Evolutionary conservation across 2,797 vertebrate species (phyloP).

Genomic region (Aselliscus stoliczkanus): DNA sequence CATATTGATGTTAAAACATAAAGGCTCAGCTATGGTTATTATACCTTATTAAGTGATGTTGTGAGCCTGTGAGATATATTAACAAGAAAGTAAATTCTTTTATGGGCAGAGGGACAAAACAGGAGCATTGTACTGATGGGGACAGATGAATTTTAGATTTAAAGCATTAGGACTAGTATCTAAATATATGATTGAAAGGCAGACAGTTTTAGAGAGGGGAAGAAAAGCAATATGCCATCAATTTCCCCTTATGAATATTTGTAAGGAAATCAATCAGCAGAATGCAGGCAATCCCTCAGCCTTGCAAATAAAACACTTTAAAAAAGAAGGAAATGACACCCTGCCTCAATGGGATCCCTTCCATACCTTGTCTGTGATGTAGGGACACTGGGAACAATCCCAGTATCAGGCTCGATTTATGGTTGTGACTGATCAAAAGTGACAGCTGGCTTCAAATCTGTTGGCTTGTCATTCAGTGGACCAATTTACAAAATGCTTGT

Average conservation of each 20-base stretch:
- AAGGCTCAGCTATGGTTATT: conserved; percentile 14
- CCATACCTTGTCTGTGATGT: conserved; percentile 43
- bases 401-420: conserved; percentile 73
- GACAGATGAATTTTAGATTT: not conserved
- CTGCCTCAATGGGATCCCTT: not conserved
- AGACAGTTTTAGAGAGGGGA: not conserved
- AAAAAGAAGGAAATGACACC: not conserved
- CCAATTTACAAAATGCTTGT: conserved; percentile 80
- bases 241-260: conserved; percentile 38
- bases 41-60: conserved; percentile 37
- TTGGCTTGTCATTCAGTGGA: conserved; percentile 72
- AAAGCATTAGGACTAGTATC: not conserved
- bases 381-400: conserved; percentile 70
- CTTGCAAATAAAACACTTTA: conserved; percentile 30
- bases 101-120: not conserved
- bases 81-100: not conserved
- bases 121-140: not conserved
- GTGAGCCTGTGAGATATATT: not conserved
- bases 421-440: conserved; percentile 80
- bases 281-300: not conserved
- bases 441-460: conserved; percentile 81
- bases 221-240: not conserved
- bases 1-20: conserved; percentile 55
- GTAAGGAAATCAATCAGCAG: not conserved
- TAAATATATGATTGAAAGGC: not conserved